These are phyloP conservation scores for Macrotrachela quadricornifera DNA, from an alignment of 1,140 invertebrate genomes.

Conservation along the genomic window DNA sequence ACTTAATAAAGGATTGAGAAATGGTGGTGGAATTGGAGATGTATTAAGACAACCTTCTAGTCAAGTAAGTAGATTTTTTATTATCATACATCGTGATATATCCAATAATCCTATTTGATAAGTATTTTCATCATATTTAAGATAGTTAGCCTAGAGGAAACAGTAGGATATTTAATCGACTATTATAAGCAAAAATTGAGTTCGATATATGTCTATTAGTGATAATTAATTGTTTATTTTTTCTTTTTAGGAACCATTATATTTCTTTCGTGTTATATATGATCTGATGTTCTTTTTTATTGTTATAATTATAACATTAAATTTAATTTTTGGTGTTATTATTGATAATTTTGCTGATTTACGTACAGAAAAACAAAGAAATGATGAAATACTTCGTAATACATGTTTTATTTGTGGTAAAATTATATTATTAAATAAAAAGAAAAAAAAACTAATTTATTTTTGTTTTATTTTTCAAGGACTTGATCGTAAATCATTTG, in stretches of 20 bases:
- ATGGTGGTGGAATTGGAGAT: constrained; percentile 95
- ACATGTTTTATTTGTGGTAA: constrained; percentile 95
- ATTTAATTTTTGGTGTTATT: constrained; percentile 99
- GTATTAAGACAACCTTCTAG: constrained; percentile 76
- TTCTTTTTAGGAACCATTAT: constrained; percentile 56
- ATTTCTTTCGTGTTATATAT: constrained; percentile 78
- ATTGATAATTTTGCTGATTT: constrained; percentile 99
- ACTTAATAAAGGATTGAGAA: constrained; percentile 81
- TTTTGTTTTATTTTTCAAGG: constrained; percentile 36
- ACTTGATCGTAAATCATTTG: constrained; percentile 77
- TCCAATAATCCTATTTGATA: too few relatives aligned
- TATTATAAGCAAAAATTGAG: too few relatives aligned
- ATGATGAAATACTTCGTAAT: constrained; percentile 87
- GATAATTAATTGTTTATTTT: too few relatives aligned
- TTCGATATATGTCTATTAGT: too few relatives aligned
- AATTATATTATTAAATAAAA: not conserved
- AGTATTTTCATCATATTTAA: too few relatives aligned
- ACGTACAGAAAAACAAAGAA: constrained; percentile 93
- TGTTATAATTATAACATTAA: constrained; percentile 95
- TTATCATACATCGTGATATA: not conserved
- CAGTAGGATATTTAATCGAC: too few relatives aligned
- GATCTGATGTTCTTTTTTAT: constrained; percentile 98
- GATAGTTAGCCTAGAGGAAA: too few relatives aligned
- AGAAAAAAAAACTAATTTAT: not conserved
- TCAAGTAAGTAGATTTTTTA: constrained; percentile 39